phyloP scores from a whole-genome alignment of 2,113 vertebrate species.

The Hyla sarda region DNA sequence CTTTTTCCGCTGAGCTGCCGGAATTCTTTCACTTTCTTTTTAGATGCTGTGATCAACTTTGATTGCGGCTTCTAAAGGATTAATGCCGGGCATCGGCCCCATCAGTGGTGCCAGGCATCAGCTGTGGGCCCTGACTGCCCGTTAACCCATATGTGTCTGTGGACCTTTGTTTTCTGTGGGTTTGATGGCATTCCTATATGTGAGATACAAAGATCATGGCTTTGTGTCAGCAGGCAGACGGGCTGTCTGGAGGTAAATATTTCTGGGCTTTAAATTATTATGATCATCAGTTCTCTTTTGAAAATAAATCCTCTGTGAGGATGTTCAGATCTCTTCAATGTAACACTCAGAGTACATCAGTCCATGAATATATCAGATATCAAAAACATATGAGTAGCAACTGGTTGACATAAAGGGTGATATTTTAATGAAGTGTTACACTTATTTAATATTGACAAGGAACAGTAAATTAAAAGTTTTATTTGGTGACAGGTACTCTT shows the following conservation, averaged over 20 bases:
- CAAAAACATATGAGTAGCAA: neutral
- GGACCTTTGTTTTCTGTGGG: constrained; percentile 37
- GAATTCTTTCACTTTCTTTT: too few species aligned
- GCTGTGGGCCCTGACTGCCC: too few species aligned
- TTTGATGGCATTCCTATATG: constrained; percentile 27
- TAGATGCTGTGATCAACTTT: too few species aligned
- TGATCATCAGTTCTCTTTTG: constrained; percentile 25
- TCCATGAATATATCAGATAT: constrained; percentile 13
- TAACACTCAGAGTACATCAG: constrained; percentile 30
- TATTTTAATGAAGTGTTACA: neutral
- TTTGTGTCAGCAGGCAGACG: constrained; percentile 49
- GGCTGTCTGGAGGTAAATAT: constrained; percentile 48
- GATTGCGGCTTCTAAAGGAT: too few species aligned
- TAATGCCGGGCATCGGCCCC: too few species aligned
- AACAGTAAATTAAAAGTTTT: too few species aligned
- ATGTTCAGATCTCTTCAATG: constrained; percentile 23
- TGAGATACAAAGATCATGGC: constrained; percentile 34
- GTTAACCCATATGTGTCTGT: too few species aligned
- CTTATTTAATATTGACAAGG: too few species aligned
- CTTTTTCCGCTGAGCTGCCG: too few species aligned
- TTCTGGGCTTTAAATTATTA: constrained; percentile 26
- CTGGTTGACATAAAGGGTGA: constrained; percentile 3
- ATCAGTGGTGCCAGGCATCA: too few species aligned
- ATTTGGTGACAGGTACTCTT: too few species aligned
- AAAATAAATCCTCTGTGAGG: constrained; percentile 32